These are phyloP conservation scores for Zosterops japonicus DNA, from an alignment of 2,113 vertebrate genomes.

Conservation along the genomic window DNA sequence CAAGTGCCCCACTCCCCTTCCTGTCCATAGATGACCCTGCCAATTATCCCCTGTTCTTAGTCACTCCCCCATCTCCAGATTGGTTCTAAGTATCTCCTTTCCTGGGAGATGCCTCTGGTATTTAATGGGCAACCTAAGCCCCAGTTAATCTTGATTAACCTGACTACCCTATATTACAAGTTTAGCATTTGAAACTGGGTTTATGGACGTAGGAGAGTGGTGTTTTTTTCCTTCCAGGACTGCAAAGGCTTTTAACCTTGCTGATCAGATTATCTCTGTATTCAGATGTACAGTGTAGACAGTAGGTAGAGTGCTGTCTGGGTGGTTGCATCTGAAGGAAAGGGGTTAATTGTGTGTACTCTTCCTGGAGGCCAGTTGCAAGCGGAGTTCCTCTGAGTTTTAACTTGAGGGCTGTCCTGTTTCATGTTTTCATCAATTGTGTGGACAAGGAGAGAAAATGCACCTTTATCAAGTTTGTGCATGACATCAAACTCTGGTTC, in stretches of 20 bases:
- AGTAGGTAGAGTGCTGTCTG: neutral
- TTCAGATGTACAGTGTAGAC: neutral
- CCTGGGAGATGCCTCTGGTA: too few species aligned
- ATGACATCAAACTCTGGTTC: neutral
- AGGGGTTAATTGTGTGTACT: neutral
- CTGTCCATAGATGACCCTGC: too few species aligned
- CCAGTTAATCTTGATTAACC: neutral
- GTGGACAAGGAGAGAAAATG: rapidly evolving
- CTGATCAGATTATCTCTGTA: neutral
- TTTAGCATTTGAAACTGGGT: neutral
- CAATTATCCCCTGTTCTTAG: too few species aligned
- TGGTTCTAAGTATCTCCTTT: too few species aligned
- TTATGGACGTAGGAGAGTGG: neutral
- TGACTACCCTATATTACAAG: neutral
- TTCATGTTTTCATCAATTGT: neutral
- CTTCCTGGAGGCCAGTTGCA: neutral
- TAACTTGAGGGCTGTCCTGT: neutral
- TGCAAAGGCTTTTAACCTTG: neutral
- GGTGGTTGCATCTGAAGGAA: neutral
- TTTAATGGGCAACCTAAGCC: too few species aligned
- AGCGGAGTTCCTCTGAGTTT: neutral
- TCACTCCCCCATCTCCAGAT: too few species aligned
- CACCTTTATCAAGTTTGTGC: neutral
- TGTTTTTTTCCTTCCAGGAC: neutral
- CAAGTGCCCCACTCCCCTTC: too few species aligned